Percentiles rank a stretch among this genome's conserved stretches.
phyloP scores from a whole-genome alignment of 1,140 invertebrate species.

The Drosophila elegans region DNA sequence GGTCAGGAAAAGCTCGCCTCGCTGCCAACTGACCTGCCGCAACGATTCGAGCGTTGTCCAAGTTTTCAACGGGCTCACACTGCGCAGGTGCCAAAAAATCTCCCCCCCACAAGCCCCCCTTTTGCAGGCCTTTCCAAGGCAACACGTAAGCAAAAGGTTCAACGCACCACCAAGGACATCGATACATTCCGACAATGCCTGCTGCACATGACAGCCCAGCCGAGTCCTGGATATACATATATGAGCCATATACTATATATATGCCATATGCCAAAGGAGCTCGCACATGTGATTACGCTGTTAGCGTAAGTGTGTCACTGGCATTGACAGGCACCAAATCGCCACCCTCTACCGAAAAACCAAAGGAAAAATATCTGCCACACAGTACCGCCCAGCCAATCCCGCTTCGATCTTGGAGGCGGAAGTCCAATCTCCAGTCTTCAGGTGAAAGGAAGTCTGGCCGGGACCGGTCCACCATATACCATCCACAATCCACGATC shows the following conservation, averaged over 20 bases:
- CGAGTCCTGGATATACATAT: slow-evolving; percentile 11
- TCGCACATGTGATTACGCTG: slow-evolving; percentile 36
- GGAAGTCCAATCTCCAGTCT: not conserved
- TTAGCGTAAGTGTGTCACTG: slow-evolving; percentile 56
- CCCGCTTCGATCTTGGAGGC: not conserved
- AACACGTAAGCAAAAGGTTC: slow-evolving; percentile 69
- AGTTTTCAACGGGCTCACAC: slow-evolving; percentile 11
- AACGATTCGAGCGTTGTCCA: slow-evolving; percentile 47
- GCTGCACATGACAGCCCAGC: slow-evolving; percentile 50
- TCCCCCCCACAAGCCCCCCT: not conserved
- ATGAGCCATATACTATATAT: not conserved
- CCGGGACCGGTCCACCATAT: not conserved
- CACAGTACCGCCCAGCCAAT: not conserved
- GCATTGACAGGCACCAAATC: slow-evolving; percentile 39
- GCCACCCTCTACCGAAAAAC: not conserved
- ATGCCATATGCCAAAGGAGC: slow-evolving; percentile 6
- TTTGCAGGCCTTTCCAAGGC: slow-evolving; percentile 67
- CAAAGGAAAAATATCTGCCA: not conserved
- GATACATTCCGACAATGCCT: slow-evolving; percentile 53
- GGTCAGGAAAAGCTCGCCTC: slow-evolving; percentile 49
- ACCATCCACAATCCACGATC: not conserved
- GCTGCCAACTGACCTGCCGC: slow-evolving; percentile 68
- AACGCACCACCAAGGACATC: slow-evolving; percentile 80
- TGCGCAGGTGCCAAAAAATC: slow-evolving; percentile 56
- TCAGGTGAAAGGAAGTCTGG: slow-evolving; percentile 30